Evolutionary conservation across 2,113 vertebrate species (phyloP).

Genomic region (Sphyrna mokarran): DNA sequence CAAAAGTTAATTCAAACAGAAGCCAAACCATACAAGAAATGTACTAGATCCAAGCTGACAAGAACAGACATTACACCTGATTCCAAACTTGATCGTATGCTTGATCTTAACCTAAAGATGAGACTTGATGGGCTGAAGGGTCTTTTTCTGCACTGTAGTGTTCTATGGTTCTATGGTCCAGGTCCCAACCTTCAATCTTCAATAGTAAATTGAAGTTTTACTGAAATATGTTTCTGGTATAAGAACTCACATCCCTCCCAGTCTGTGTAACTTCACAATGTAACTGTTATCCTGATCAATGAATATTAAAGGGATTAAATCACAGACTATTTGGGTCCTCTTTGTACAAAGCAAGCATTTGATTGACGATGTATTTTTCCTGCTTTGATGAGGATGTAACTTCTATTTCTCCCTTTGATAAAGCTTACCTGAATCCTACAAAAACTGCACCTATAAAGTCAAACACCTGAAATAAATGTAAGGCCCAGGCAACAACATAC

Average conservation of each 20-base stretch:
- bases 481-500: neutral
- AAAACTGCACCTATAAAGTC: neutral
- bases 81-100: too few relatives aligned
- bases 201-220: neutral
- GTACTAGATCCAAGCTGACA: too few relatives aligned
- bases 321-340: neutral
- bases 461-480: neutral
- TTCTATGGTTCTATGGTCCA: too few relatives aligned
- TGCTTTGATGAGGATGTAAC: neutral
- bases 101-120: too few relatives aligned
- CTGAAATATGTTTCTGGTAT: neutral
- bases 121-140: too few relatives aligned
- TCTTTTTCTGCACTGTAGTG: too few relatives aligned
- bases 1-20: too few relatives aligned
- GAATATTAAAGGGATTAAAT: neutral
- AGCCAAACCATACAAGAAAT: too few relatives aligned
- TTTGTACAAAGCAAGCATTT: neutral
- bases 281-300: neutral
- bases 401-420: neutral
- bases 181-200: neutral
- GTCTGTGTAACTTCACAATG: neutral
- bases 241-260: neutral
- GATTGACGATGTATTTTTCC: neutral
- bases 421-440: neutral
- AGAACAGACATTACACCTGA: too few relatives aligned